These are phyloP conservation scores for Cairina moschata DNA, from an alignment of 2,113 vertebrate species.

Conservation along the genomic window DNA sequence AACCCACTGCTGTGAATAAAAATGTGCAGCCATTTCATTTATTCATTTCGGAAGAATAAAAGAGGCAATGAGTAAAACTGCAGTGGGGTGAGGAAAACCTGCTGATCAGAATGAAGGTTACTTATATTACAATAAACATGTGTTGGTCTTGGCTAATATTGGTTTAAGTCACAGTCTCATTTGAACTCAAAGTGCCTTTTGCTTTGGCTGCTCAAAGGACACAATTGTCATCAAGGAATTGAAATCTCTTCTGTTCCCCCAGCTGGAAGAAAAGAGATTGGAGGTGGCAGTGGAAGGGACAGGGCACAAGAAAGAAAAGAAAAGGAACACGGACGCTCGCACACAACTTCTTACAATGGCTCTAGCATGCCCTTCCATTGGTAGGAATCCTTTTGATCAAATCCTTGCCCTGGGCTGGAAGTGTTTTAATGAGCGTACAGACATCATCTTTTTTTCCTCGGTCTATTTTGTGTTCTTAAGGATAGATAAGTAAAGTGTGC, in stretches of 20 bases:
- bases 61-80: conserved; percentile 72
- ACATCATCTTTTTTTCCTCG: conserved; percentile 48
- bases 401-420: conserved; percentile 69
- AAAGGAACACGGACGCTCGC: conserved; percentile 36
- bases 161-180: conserved; percentile 61
- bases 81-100: conserved; percentile 54
- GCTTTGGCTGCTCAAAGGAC: conserved; percentile 68
- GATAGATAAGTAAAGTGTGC: conserved; percentile 63
- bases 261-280: conserved; percentile 69
- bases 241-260: conserved; percentile 70
- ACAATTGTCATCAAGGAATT: conserved; percentile 68
- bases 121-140: conserved; percentile 70
- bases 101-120: conserved; percentile 52
- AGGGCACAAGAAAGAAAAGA: conserved; percentile 74
- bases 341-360: conserved; percentile 71
- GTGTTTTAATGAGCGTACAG: conserved; percentile 71
- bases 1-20: conserved; percentile 77
- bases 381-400: conserved; percentile 75
- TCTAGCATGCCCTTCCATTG: conserved; percentile 67
- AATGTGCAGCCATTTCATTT: conserved; percentile 73
- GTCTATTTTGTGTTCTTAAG: conserved; percentile 72
- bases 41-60: conserved; percentile 77
- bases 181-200: conserved; percentile 66
- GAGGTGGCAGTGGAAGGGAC: conserved; percentile 66
- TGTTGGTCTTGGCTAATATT: conserved; percentile 73